phyloP scores from a whole-genome alignment of 1,140 invertebrate genomes.

The Leptestheria dahalacensis region DNA sequence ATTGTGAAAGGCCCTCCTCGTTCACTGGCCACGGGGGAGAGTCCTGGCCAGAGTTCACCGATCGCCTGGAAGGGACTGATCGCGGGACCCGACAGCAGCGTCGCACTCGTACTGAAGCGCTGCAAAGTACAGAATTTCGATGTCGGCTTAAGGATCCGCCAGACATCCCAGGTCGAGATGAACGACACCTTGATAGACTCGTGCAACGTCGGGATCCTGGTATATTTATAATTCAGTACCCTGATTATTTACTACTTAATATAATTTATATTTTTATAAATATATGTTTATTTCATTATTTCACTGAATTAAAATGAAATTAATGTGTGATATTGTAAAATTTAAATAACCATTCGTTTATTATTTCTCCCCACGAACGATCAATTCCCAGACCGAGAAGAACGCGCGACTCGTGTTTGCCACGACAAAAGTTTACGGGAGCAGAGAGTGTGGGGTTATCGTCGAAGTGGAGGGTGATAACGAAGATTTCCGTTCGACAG shows the following conservation, averaged over 20 bases:
- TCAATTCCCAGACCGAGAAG: background rate
- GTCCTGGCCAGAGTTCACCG: background rate
- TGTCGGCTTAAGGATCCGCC: background rate
- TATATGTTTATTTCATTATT: no score
- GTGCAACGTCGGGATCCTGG: constrained; percentile 5
- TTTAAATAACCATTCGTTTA: no score
- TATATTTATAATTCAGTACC: background rate
- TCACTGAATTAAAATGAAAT: no score
- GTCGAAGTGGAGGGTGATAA: background rate
- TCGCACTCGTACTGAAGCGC: background rate
- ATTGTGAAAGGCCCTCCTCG: background rate
- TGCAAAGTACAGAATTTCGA: background rate
- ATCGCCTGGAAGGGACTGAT: constrained; percentile 1
- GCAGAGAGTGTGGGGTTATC: background rate
- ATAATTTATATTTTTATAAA: no score
- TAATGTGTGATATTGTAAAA: no score
- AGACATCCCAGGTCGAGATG: background rate
- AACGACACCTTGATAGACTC: background rate
- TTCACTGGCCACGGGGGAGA: background rate
- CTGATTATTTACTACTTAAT: no score
- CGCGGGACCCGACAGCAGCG: background rate
- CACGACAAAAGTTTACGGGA: background rate
- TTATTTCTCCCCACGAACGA: background rate
- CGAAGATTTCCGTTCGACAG: background rate
- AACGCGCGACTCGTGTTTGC: background rate